phyloP scores from a whole-genome alignment of 2,888 invertebrate species.

The Pachliopta kotzebuea region DNA sequence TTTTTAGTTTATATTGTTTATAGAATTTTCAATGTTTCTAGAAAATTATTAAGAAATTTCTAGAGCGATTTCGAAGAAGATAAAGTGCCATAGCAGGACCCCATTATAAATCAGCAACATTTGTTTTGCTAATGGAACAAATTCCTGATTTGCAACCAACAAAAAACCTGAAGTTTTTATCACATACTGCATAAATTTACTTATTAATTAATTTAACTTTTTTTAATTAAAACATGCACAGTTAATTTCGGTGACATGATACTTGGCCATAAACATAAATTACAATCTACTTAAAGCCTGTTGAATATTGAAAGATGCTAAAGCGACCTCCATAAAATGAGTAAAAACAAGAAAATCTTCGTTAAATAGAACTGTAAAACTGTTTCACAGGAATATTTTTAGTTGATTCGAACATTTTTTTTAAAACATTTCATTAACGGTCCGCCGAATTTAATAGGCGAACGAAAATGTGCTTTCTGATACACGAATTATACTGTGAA shows the following conservation, averaged over 20 bases:
- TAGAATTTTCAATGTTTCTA: background rate
- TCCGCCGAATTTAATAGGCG: slow-evolving; percentile 47
- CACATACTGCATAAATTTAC: slow-evolving; percentile 9
- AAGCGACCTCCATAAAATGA: slow-evolving; percentile 11
- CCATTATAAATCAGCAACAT: slow-evolving; percentile 69
- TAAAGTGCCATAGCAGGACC: slow-evolving; percentile 68
- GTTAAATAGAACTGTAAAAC: slow-evolving; percentile 2
- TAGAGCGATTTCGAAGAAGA: slow-evolving; percentile 65
- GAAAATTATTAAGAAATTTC: slow-evolving; percentile 64
- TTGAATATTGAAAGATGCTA: slow-evolving; percentile 24
- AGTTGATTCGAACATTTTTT: slow-evolving; percentile 23
- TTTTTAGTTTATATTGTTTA: too few relatives aligned
- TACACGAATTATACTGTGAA: slow-evolving; percentile 57
- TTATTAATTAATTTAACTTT: slow-evolving; percentile 13
- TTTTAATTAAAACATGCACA: slow-evolving; percentile 1
- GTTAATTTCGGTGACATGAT: slow-evolving; percentile 3
- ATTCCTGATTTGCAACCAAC: slow-evolving; percentile 50
- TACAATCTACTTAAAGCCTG: slow-evolving; percentile 1
- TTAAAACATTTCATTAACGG: slow-evolving; percentile 49
- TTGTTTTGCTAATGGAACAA: slow-evolving; percentile 78
- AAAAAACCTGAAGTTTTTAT: background rate
- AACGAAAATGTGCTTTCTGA: slow-evolving; percentile 56
- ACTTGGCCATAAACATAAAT: slow-evolving; percentile 15
- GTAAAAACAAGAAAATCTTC: slow-evolving; percentile 5
- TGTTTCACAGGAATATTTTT: background rate